Evolutionary conservation across 2,888 invertebrate genomes (phyloP), one percentile per base, ranked within the genome.

Genomic region (Xiphydria camelus): DNA sequence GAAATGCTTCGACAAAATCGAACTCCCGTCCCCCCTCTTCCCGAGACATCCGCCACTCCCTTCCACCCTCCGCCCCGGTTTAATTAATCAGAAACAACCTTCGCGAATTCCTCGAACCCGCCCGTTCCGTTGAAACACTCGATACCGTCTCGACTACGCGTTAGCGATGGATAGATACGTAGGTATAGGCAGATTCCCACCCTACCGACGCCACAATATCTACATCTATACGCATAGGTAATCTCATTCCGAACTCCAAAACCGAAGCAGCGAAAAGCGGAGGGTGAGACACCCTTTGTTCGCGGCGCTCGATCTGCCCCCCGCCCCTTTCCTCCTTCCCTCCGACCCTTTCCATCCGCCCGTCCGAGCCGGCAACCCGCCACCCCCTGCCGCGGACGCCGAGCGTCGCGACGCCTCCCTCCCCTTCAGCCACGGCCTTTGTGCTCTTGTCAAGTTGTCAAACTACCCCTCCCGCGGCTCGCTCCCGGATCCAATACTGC

Each of bases 371-470:
- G 51, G 47, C 55, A 59, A 56, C 62, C 59, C 60, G 59, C 52
- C 55, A 50, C 49, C 32, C 15, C 14, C 48, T 34, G 15, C n/a
- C 49, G 34, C 46, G 47, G 78, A 77, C 78, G 79, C 57, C 61
- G 59, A 79, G 77, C 80, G 79, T 79, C 79, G 80, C 79, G 80
- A 80, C 80, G 80, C 79, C 78, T 79, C 76, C 66, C 61, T 47
- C 57, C 57, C 55, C 54, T 53, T 57, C 55, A 54, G 73, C 76
- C 76, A 74, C 76, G 78, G 79, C 70, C 72, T 74, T 74, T 75
- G 73, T 75, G 66, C 72, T 73, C 75, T 67, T 71, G 75, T 75
- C 74, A 73, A 75, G 62, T 72, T 75, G 75, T 75, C 75, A 75
- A 75, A 73, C 71, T 70, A 69, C 68, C 71, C 73, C 73, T 68